These are phyloP conservation scores for Phocoena sinus DNA, from an alignment of 2,113 vertebrate species.

Conservation along the genomic window DNA sequence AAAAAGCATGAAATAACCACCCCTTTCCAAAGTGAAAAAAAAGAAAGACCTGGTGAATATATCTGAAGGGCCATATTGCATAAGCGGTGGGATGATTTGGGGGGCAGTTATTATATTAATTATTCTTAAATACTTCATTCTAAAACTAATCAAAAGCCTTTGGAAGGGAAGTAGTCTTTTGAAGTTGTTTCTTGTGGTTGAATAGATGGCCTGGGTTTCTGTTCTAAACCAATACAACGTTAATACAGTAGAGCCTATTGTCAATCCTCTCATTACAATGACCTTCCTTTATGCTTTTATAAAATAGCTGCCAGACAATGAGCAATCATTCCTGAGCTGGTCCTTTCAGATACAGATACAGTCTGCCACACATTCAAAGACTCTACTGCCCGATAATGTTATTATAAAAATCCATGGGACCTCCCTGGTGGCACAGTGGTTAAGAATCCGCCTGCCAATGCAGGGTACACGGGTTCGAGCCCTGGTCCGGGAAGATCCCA, in stretches of 20 bases:
- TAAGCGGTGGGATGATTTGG: too few species aligned
- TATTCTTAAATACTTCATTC: background rate
- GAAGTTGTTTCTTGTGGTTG: background rate
- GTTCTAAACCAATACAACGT: background rate
- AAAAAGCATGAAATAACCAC: background rate
- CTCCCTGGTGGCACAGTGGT: too few species aligned
- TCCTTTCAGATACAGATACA: background rate
- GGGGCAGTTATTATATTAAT: background rate
- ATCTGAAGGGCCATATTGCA: background rate
- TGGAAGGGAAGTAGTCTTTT: background rate
- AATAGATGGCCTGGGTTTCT: background rate
- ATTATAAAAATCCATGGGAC: background rate
- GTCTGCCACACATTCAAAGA: conserved; percentile 12
- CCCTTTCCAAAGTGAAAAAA: background rate
- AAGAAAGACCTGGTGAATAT: background rate
- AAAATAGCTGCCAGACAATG: background rate
- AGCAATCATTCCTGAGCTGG: background rate
- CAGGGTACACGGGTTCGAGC: too few species aligned
- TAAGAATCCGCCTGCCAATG: too few species aligned
- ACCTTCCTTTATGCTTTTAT: background rate
- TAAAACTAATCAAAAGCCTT: background rate
- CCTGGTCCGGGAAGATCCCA: too few species aligned
- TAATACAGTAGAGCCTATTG: background rate
- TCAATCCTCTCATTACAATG: background rate
- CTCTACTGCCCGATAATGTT: background rate